Percentiles rank a stretch among this genome's conserved stretches.
Conservation (phyloP, 2,888 invertebrate genomes). For the Lasioglossum lativentre region DNA sequence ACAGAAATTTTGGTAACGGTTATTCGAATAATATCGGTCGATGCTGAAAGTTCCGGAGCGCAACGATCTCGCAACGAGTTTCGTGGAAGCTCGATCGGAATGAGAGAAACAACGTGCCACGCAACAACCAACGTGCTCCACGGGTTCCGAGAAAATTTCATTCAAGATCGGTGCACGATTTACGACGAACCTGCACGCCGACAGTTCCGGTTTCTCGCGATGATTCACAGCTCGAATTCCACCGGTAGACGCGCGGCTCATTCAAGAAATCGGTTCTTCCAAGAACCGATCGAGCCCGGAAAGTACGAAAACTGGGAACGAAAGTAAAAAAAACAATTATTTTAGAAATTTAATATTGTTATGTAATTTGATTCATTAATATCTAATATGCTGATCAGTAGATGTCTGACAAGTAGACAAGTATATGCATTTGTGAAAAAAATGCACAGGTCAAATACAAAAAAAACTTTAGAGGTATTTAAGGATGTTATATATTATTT, state of each 20-base stretch:
- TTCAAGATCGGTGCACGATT: conserved; percentile 57
- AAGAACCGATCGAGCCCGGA: conserved; percentile 28
- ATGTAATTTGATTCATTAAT: no score
- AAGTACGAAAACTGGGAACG: no score
- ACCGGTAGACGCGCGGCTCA: conserved; percentile 2
- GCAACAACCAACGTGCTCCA: conserved; percentile 26
- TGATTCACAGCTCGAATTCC: conserved; percentile 65
- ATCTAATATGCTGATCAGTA: no score
- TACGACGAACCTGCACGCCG: conserved; percentile 30
- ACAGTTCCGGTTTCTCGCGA: conserved; percentile 66
- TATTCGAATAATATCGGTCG: neutral
- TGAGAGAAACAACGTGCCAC: conserved; percentile 50
- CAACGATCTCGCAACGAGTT: conserved; percentile 34
- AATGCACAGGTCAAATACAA: no score
- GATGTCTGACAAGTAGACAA: no score
- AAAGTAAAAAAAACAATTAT: no score
- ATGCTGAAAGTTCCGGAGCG: neutral
- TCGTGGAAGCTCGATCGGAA: conserved; percentile 49
- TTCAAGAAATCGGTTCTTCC: conserved; percentile 48
- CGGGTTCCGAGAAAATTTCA: conserved; percentile 66
- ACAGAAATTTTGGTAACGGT: neutral
- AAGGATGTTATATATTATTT: no score
- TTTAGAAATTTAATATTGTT: no score
- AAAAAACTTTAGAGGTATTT: no score
- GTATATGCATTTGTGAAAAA: no score